Evolutionary conservation across 2,797 vertebrate genomes (phyloP), one percentile per base, ranked within the genome.

Genomic region (Natrix natrix): DNA sequence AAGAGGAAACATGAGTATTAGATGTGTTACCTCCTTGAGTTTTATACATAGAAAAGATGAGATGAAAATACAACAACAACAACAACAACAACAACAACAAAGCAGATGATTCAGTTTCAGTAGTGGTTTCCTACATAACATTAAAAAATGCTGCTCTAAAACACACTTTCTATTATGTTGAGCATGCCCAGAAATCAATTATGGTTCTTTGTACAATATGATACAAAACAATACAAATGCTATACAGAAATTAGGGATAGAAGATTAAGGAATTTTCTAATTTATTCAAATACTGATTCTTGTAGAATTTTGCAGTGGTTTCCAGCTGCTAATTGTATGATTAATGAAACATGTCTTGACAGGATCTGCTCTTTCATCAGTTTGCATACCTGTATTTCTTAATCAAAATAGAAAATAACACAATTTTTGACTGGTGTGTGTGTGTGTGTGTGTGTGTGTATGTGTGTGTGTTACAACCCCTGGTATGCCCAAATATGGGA

Each of bases 321-420:
- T 94, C 74, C 57, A 94, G 91, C 74, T 93, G 86, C 87, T 92
- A 86, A 60, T 78, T 66, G 12, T 66, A 66, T 93, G 89, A 93
- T 94, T 93, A 91, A 88, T 92, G 74, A 20, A 63, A 28, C 48
- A 28, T 74, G 28, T 86, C 52, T 94, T 87, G 57, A 48, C 8
- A 83, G 92, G 78, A 32, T 54, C 52, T 20, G 1, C 61, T 32
- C 43, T 88, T 83, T 88, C 17, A 74, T 92, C 83, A 93, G 20
- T 26, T 57, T 89, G 48, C 26, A 14, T 32, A 83, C 83, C 93
- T 61, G 32, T 61, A 37, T 93, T 74, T 93, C 56, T 93, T 57
- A 89, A 32, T 60, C 56, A 89, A 52, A n/a, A 89, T 22, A 57
- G 48, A 92, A 88, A 89, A 89, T 83, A 89, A 55, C 12, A 28